phyloP scores from a whole-genome alignment of 2,113 vertebrate genomes.

The Ia io region DNA sequence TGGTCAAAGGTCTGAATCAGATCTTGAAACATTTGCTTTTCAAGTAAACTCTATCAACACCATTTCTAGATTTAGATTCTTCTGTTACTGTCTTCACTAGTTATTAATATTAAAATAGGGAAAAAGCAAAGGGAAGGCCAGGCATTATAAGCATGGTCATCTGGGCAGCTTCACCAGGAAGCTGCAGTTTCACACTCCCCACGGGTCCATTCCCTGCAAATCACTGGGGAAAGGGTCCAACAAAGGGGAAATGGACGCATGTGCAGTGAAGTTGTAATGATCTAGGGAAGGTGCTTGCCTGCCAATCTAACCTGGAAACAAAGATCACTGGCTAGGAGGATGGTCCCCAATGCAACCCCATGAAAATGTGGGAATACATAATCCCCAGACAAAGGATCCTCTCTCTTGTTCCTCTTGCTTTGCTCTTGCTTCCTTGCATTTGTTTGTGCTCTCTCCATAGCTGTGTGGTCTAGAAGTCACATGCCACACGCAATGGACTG shows the following conservation, averaged over 20 bases:
- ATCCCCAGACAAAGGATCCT: not conserved
- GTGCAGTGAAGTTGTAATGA: not conserved
- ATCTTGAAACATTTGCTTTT: slow-evolving; percentile 41
- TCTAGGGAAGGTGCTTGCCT: not conserved
- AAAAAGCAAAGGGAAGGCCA: not conserved
- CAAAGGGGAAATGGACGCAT: not conserved
- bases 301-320: not conserved
- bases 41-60: not conserved
- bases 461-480: not conserved
- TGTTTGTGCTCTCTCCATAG: not conserved
- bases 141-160: not conserved
- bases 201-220: not conserved
- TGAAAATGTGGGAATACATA: not conserved
- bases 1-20: slow-evolving; percentile 17
- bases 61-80: slow-evolving; percentile 14
- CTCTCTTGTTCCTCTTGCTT: not conserved
- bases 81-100: not conserved
- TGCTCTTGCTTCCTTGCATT: not conserved
- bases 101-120: not conserved
- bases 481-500: not conserved
- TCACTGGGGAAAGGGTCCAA: not conserved
- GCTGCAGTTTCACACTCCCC: too few species aligned
- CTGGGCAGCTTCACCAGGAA: not conserved
- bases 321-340: not conserved
- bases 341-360: not conserved